Evolutionary conservation across 2,888 invertebrate species (phyloP).

Genomic region (Chloroclystis v-ata): DNA sequence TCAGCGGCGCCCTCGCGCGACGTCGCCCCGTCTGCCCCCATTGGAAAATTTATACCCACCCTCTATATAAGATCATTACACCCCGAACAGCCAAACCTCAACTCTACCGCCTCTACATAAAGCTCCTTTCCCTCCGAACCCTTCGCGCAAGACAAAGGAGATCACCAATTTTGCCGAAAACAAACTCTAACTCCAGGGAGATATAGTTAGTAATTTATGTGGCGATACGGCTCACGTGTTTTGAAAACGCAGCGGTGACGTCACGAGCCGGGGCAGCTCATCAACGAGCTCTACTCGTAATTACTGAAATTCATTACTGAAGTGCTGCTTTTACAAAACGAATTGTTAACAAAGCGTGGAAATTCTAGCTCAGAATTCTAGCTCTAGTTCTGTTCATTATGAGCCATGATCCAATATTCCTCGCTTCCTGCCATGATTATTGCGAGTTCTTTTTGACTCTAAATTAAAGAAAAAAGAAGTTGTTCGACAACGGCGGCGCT

Average conservation of each 20-base stretch:
- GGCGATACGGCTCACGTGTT: conserved; percentile 66
- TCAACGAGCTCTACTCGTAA: conserved; percentile 23
- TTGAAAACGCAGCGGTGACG: conserved; percentile 65
- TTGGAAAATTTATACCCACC: conserved; percentile 77
- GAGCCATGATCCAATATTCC: conserved; percentile 2
- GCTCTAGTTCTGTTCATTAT: background rate
- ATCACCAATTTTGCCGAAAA: conserved; percentile 70
- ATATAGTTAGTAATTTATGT: conserved; percentile 75
- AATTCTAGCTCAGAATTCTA: conserved; percentile 1
- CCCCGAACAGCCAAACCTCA: conserved; percentile 40
- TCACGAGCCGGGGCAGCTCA: conserved; percentile 46
- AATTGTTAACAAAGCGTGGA: conserved; percentile 4
- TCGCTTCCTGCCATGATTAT: conserved; percentile 17
- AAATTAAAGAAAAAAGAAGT: conserved; percentile 27
- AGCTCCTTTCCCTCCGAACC: conserved; percentile 42
- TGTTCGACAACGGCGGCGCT: conserved; percentile 26
- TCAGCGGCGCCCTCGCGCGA: conserved; percentile 76
- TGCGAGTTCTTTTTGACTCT: conserved; percentile 13
- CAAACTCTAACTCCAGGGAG: conserved; percentile 72
- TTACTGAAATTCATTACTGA: conserved; percentile 23
- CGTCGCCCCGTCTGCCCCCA: conserved; percentile 78
- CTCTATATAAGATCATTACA: conserved; percentile 70
- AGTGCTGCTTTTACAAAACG: conserved; percentile 14
- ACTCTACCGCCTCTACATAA: conserved; percentile 47
- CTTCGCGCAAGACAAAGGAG: conserved; percentile 66